A percentile compares a stretch with the other conserved stretches of the same genome.
Evolutionary conservation across 23 tunicate species (phyloP).

Genomic region (Styela clava): DNA sequence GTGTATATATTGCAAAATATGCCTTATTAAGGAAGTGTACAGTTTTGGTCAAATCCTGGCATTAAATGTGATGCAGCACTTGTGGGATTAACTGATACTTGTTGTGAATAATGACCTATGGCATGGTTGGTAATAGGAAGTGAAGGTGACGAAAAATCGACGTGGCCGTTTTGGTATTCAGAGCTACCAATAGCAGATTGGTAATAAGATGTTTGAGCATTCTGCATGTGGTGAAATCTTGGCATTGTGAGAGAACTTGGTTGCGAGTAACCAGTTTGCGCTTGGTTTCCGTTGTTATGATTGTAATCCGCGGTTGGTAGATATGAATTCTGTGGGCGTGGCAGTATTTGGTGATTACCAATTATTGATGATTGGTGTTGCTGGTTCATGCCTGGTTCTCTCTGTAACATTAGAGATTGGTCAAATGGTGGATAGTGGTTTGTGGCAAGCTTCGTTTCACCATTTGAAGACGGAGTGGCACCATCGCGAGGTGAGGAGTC

Average conservation of each 20-base stretch:
- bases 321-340: not conserved
- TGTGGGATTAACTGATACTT: conserved; percentile 9
- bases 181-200: not conserved
- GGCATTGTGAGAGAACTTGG: conserved; percentile 1
- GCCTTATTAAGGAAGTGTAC: not conserved
- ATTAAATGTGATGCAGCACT: not conserved
- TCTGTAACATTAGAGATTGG: not conserved
- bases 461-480: not conserved
- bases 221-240: conserved; percentile 31
- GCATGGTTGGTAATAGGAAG: not conserved
- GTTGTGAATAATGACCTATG: conserved; percentile 20
- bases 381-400: not conserved
- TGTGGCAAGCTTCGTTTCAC: conserved; percentile 3
- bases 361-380: not conserved
- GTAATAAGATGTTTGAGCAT: conserved; percentile 24
- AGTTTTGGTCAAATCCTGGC: conserved; percentile 7
- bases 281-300: not conserved
- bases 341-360: not conserved
- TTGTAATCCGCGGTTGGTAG: not conserved
- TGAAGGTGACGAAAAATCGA: not conserved
- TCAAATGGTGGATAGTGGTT: not conserved
- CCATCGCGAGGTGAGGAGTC: not conserved
- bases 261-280: not conserved
- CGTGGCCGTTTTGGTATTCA: not conserved
- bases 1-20: no score